Evolutionary conservation across 1,140 invertebrate genomes (phyloP).

Genomic region (Whitmania pigra): DNA sequence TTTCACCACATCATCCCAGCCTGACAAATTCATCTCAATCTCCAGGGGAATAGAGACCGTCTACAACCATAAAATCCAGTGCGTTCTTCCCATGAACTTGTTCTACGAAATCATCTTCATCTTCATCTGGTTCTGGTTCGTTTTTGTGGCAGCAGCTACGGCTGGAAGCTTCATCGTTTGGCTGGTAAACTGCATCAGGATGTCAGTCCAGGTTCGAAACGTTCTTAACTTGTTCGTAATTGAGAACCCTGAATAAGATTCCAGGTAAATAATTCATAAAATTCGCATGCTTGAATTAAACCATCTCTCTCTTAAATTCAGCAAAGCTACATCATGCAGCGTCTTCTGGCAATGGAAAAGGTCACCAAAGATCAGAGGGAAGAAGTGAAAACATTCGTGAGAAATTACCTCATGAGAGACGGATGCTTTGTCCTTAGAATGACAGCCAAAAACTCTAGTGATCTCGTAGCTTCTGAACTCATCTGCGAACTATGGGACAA

Average conservation of each 20-base stretch:
- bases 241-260: no score
- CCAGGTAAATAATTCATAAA: no score
- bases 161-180: constrained; percentile 39
- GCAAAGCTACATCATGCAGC: constrained; percentile 1
- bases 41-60: constrained; percentile 41
- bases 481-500: constrained; percentile 20
- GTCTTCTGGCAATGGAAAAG: constrained; percentile 13
- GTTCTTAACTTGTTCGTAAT: no score
- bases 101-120: constrained; percentile 50
- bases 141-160: constrained; percentile 45
- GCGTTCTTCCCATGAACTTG: constrained; percentile 48
- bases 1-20: no score
- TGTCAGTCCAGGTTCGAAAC: neutral
- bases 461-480: constrained; percentile 19
- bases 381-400: constrained; percentile 8
- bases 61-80: constrained; percentile 47
- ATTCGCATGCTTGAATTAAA: no score
- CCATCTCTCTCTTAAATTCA: neutral
- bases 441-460: constrained; percentile 18
- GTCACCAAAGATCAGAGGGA: neutral
- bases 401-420: constrained; percentile 16
- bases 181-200: constrained; percentile 18
- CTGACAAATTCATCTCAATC: neutral
- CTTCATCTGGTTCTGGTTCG: constrained; percentile 49
- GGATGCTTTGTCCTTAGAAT: constrained; percentile 16